phyloP scores from a whole-genome alignment of 2,888 invertebrate species.

The Clitarchus hookeri region DNA sequence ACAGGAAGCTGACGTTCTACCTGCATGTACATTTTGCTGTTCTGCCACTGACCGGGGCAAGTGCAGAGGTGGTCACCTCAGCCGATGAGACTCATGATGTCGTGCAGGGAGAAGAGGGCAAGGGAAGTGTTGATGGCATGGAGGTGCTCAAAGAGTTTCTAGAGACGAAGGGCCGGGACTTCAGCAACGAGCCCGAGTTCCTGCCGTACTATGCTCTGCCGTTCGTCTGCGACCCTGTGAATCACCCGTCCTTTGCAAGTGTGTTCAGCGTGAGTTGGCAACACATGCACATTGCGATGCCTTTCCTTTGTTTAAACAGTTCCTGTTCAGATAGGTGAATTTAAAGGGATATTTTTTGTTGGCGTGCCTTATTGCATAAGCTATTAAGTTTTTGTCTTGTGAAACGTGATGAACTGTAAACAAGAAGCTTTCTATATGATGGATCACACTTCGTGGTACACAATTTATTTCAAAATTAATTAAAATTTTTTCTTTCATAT shows the following conservation, averaged over 20 bases:
- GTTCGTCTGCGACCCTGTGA: slow-evolving; percentile 59
- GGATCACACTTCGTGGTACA: no score
- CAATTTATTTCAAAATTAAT: no score
- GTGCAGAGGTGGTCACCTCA: neutral
- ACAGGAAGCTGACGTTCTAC: slow-evolving; percentile 51
- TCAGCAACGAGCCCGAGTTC: slow-evolving; percentile 59
- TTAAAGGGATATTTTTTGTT: no score
- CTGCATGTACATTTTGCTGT: slow-evolving; percentile 52
- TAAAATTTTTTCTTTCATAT: no score
- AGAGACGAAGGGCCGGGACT: slow-evolving; percentile 54
- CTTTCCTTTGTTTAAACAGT: neutral
- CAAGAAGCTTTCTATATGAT: no score
- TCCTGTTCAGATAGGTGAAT: neutral
- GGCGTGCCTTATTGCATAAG: no score
- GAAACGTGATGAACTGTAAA: no score
- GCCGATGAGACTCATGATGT: neutral
- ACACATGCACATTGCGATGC: neutral
- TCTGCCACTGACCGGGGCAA: slow-evolving; percentile 42
- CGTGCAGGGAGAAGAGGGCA: neutral
- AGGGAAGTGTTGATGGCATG: slow-evolving; percentile 46
- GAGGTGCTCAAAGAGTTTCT: slow-evolving; percentile 52
- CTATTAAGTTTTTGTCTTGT: no score
- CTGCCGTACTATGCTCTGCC: slow-evolving; percentile 62
- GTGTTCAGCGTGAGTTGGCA: slow-evolving; percentile 49
- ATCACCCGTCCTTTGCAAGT: slow-evolving; percentile 57